Percentiles rank a stretch among this genome's conserved stretches.
These are phyloP conservation scores for Rugalucina vietnamica DNA, from an alignment of 2,888 invertebrate genomes.

Conservation along the genomic window DNA sequence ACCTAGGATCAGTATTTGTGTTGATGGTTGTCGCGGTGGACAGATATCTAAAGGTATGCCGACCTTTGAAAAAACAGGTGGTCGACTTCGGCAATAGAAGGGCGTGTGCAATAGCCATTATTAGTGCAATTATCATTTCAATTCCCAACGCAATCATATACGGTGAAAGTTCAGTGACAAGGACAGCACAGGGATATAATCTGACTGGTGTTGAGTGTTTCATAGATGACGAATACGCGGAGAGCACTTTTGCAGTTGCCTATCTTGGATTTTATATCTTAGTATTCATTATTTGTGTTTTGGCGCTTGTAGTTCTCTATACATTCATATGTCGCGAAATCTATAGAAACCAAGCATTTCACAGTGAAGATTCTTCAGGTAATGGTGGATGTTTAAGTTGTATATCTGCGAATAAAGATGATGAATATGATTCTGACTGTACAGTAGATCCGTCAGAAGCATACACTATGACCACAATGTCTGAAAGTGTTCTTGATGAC, in stretches of 20 bases:
- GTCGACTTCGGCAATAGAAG: constrained; percentile 58
- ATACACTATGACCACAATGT: background rate
- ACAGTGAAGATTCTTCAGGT: constrained; percentile 16
- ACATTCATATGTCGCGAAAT: constrained; percentile 60
- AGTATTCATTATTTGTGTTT: constrained; percentile 55
- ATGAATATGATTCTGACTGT: constrained; percentile 20
- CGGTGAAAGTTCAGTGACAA: constrained; percentile 64
- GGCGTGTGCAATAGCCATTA: constrained; percentile 52
- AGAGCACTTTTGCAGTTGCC: constrained; percentile 52
- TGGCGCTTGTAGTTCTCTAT: constrained; percentile 65
- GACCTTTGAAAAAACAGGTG: constrained; percentile 69
- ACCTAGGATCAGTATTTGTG: constrained; percentile 53
- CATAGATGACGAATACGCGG: constrained; percentile 58
- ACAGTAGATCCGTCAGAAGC: background rate
- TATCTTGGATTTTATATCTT: constrained; percentile 64
- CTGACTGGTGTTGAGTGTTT: constrained; percentile 68
- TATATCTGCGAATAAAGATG: background rate
- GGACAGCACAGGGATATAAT: constrained; percentile 16
- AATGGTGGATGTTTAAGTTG: constrained; percentile 32
- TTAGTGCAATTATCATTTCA: constrained; percentile 56
- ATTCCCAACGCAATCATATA: constrained; percentile 68
- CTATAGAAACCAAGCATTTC: constrained; percentile 35
- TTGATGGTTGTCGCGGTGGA: constrained; percentile 61
- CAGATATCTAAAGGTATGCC: constrained; percentile 70
- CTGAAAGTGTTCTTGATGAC: constrained; percentile 4